Evolutionary conservation across 1,140 invertebrate species (phyloP).

Genomic region (Drosophila tristis): DNA sequence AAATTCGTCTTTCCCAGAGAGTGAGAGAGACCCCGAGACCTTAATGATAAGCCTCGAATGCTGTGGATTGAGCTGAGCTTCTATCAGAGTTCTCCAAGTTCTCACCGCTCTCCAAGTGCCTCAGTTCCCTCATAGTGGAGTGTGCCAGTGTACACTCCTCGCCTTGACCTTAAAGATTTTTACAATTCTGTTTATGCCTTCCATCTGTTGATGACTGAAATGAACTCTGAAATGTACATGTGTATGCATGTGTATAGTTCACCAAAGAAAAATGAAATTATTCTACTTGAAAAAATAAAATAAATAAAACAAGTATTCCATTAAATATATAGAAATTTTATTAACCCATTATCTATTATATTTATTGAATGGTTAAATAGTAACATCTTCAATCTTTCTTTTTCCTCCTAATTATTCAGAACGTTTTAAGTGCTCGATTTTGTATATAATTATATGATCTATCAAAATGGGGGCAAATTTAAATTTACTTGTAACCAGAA

Average conservation of each 20-base stretch:
- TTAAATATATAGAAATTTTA: no score
- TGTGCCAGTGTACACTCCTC: neutral
- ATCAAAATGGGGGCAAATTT: no score
- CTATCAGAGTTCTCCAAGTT: constrained; percentile 15
- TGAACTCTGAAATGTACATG: neutral
- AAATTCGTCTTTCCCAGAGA: constrained; percentile 20
- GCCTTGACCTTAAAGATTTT: constrained; percentile 66
- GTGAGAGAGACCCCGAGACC: neutral
- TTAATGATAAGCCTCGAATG: constrained; percentile 48
- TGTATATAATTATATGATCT: no score
- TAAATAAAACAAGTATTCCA: no score
- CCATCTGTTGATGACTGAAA: constrained; percentile 6
- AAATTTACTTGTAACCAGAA: neutral
- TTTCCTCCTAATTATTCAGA: no score
- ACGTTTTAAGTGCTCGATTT: no score
- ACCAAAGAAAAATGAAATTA: no score
- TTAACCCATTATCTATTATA: no score
- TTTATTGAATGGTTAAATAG: no score
- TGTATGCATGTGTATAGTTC: no score
- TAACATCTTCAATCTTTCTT: no score
- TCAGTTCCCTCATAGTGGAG: constrained; percentile 10
- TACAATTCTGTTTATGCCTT: constrained; percentile 25
- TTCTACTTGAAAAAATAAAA: no score
- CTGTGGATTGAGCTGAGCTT: constrained; percentile 37
- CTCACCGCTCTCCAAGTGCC: constrained; percentile 18